Conservation (phyloP, 2,797 vertebrate genomes). For the Myotis daubentonii region DNA sequence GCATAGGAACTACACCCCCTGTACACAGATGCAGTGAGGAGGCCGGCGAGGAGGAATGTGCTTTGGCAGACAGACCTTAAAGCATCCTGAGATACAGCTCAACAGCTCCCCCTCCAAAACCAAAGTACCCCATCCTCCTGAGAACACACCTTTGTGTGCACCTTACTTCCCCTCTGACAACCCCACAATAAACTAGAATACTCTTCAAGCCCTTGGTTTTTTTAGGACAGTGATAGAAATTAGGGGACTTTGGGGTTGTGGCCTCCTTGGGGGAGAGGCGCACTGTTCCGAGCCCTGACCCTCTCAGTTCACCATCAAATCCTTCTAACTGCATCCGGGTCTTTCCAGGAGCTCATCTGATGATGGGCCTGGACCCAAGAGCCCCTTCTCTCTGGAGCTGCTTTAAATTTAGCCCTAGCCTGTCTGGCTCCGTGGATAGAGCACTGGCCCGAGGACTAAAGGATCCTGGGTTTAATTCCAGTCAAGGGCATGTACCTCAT, state of each 20-base stretch:
- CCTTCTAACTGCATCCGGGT: not conserved
- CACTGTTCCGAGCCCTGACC: rapidly evolving
- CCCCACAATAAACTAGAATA: not conserved
- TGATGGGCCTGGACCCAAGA: not conserved
- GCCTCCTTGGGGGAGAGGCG: not conserved
- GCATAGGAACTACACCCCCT: not conserved
- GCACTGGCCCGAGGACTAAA: no score
- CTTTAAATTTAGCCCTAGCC: not conserved
- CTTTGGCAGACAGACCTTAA: not conserved
- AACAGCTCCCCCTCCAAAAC: not conserved
- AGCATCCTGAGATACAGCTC: not conserved
- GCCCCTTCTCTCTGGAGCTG: not conserved
- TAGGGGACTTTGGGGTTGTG: not conserved
- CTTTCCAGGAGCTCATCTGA: not conserved
- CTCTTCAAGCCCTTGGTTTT: not conserved
- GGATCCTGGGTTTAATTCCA: no score
- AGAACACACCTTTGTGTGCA: not conserved
- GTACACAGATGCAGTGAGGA: not conserved
- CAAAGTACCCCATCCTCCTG: not conserved
- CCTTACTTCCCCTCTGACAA: not conserved
- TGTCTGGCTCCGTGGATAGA: no score
- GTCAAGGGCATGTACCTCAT: no score
- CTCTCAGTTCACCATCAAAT: not conserved
- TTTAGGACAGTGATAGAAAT: not conserved
- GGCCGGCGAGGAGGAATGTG: no score